These are phyloP conservation scores for Alosa sapidissima DNA, from an alignment of 2,797 vertebrate genomes.

Conservation along the genomic window DNA sequence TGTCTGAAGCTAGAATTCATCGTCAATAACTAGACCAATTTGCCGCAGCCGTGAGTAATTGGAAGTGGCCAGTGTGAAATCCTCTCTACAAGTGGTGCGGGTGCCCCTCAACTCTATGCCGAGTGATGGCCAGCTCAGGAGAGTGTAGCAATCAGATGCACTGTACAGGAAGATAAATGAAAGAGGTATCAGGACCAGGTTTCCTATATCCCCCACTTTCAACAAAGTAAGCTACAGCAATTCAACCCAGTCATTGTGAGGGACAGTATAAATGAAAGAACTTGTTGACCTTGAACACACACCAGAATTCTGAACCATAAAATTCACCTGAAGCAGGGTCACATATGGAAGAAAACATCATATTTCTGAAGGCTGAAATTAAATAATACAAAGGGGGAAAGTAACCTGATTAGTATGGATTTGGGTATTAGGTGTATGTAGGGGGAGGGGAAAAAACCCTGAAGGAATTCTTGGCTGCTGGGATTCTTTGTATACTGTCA, in stretches of 20 bases:
- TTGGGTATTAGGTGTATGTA: constrained; percentile 52
- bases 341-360: neutral
- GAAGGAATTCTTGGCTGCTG: constrained; percentile 44
- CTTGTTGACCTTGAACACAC: neutral
- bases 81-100: neutral
- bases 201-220: neutral
- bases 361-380: neutral
- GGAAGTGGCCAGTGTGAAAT: neutral
- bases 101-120: neutral
- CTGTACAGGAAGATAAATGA: neutral
- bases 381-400: constrained; percentile 34
- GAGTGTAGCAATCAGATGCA: constrained; percentile 1
- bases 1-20: neutral
- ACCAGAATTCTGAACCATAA: neutral
- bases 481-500: constrained; percentile 50
- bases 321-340: neutral
- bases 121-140: neutral
- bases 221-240: neutral
- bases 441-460: constrained; percentile 48
- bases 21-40: neutral
- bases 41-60: neutral
- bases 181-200: neutral
- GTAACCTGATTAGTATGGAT: constrained; percentile 62
- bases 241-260: neutral
- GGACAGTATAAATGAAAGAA: neutral